These are phyloP conservation scores for Poeciliopsis occidentalis DNA, from an alignment of 2,113 vertebrate genomes.

Conservation along the genomic window DNA sequence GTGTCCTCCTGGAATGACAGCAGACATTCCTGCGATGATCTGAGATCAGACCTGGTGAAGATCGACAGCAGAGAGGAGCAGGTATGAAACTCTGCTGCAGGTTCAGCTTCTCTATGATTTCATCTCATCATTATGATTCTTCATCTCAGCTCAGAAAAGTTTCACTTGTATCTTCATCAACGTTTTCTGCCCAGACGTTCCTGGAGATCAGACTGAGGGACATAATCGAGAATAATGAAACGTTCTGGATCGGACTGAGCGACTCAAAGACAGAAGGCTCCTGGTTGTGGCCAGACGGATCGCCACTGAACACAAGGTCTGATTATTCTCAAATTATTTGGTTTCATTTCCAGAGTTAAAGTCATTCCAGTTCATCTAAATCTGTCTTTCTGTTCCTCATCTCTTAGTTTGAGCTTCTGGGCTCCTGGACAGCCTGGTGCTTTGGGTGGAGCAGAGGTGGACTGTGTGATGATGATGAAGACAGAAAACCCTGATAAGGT, in stretches of 20 bases:
- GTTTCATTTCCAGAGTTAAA: not conserved
- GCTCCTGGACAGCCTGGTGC: fast-evolving
- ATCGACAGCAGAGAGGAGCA: conserved; percentile 21
- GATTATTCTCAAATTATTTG: not conserved
- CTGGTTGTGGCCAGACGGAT: conserved; percentile 56
- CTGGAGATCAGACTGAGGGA: not conserved
- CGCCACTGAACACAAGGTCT: conserved; percentile 25
- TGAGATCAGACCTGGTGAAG: conserved; percentile 45
- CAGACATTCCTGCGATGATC: fast-evolving
- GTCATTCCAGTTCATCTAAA: not conserved
- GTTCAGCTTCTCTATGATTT: not conserved
- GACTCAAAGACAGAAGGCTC: not conserved
- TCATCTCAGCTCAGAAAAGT: conserved; percentile 1
- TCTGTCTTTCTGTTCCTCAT: fast-evolving
- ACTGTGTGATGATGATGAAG: conserved; percentile 57
- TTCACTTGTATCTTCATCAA: not conserved
- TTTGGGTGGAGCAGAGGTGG: conserved; percentile 5
- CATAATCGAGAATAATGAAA: fast-evolving
- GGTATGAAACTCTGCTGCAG: conserved; percentile 8
- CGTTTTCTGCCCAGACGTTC: conserved; percentile 31
- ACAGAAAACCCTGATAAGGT: not conserved
- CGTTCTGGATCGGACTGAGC: conserved; percentile 72
- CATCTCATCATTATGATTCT: not conserved
- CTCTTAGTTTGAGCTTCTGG: conserved; percentile 38
- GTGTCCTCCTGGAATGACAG: not conserved